Evolutionary conservation across 2,888 invertebrate genomes (phyloP), one percentile per base, ranked within the genome.

Genomic region (Parthenolecanium corni): DNA sequence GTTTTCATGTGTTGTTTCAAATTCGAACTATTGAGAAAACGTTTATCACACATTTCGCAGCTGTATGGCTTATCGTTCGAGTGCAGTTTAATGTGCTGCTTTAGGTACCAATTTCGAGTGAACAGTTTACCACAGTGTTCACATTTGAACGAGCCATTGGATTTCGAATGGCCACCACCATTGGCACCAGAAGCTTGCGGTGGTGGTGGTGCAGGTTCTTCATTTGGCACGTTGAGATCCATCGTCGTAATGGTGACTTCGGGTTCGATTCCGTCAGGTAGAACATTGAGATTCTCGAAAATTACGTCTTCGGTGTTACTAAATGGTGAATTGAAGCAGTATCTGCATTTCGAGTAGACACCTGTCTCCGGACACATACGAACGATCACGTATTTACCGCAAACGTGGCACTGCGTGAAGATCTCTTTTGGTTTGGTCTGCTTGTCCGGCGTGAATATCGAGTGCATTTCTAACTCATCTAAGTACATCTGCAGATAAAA

Each of bases 1-100:
- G 57, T 57, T 57, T 46, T 44, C 36, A 57, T 25, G 44, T 57
- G 57, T 31, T 57, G 57, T 20, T 57, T 57, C 18, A 57, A 57
- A 57, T 57, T 57, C 11, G 57, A 57, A 57, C 57, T 57, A 18
- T 57, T 57, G 12, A 57, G 25, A 31, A 57, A 57, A 44, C 57
- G 23, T 47, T 57, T 57, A 57, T 57, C 57, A 46, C 57, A 57
- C 25, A 44, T 42, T 25, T 25, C 44, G 44, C 57, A 57, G 4
- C 44, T 23, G 23, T 46, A 57, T n/a, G 57, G 57, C 12, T 57
- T 57, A 11, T 57, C 46, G 31, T 57, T 57, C 46, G 57, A 57
- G 31, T 57, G 57, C 31, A 57, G 44, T 57, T 57, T 57, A 18
- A 57, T 25, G 44, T 57, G 57, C 25, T 57, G 57, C 46, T 57